Evolutionary conservation across 2,888 invertebrate species (phyloP).

Genomic region (Microctonus aethiopoides): DNA sequence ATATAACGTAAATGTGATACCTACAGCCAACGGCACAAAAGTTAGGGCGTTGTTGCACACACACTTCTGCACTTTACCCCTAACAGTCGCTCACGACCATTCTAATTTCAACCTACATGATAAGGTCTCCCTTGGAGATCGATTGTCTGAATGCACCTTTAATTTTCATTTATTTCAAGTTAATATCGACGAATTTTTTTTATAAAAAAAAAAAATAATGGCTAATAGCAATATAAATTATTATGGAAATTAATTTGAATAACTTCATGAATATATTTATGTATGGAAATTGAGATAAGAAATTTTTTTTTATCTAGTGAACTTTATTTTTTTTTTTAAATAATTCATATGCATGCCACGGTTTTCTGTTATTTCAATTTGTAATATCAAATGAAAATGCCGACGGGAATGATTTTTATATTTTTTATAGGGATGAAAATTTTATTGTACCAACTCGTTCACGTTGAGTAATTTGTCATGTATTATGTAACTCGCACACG

Average conservation of each 20-base stretch:
- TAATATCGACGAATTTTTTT: no score
- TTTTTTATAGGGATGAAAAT: neutral
- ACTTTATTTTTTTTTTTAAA: no score
- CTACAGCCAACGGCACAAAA: neutral
- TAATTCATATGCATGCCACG: no score
- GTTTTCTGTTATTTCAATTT: no score
- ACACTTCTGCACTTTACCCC: neutral
- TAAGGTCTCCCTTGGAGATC: neutral
- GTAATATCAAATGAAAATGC: neutral
- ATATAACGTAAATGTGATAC: neutral
- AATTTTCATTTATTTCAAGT: neutral
- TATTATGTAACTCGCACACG: conserved; percentile 1
- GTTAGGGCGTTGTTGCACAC: conserved; percentile 9
- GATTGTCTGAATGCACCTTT: neutral
- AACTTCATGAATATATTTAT: neutral
- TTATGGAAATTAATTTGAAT: no score
- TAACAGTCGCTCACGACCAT: neutral
- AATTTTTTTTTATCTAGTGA: no score
- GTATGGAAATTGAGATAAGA: neutral
- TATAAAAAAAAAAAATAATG: no score
- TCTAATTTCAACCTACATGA: neutral
- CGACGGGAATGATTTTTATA: neutral
- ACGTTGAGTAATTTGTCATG: conserved; percentile 8
- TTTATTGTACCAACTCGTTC: neutral
- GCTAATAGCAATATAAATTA: no score